Evolutionary conservation across 2,888 invertebrate genomes (phyloP), one percentile per base, ranked within the genome.

Genomic region (Chironomus tentans): DNA sequence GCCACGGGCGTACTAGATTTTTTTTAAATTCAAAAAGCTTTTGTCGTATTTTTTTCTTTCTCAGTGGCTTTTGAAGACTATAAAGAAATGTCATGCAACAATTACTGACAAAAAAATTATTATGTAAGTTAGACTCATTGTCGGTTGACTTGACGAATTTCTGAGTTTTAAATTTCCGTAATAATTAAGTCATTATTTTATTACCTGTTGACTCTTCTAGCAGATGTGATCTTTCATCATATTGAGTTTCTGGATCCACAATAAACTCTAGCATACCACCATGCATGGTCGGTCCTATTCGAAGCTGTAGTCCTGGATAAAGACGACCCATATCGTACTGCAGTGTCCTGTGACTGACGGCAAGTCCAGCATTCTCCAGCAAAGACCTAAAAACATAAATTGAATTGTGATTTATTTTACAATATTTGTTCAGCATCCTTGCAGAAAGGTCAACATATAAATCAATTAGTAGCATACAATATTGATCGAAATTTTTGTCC

Each of bases 241-340:
- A 80, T 78, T 87, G 87, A 21, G 85, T 80, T 77, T 86, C 85
- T 0, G 87, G 87, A 79, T 92, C 92, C 81, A 93, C 84, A 0
- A 89, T 87, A 80, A 94, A 93, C 80, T 93, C 92, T 48, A 93
- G 84, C 46, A 91, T 84, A 69, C 93, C 92, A 78, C 89, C 90
- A 0, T 90, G 87, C 1, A 89, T 83, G 56, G 91, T 90, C 56
- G 93, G 93, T 2, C 92, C 91, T 70, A 93, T 88, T 78, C 88
- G 87, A 87, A 94, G 89, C 76, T 88, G 87, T 12, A 94, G 82
- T 0, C 93, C 93, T 0, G 93, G 93, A 82, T 92, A 91, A 1
- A 93, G 78, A 4, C 83, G 85, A 77, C 89, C 88, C 82, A 94
- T 86, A 78, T 92, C 91, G 92, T 92, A 93, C 79, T 88, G 90